phyloP scores from a whole-genome alignment of 2,113 vertebrate genomes.

The Xerus inauris region DNA sequence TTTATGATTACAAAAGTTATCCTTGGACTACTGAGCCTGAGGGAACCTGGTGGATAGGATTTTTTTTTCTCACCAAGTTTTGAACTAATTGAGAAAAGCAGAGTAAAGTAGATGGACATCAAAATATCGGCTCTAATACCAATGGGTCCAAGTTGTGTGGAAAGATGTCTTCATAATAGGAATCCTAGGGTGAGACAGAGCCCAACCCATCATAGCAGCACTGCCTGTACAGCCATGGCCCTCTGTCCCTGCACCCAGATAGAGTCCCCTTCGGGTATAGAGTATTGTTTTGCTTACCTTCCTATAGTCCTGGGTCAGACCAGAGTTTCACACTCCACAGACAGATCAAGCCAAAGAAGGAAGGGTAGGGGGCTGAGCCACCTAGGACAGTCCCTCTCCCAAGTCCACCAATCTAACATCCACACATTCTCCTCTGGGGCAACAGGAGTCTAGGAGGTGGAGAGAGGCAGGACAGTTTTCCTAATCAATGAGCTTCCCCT shows the following conservation, averaged over 20 bases:
- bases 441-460: not conserved
- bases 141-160: not conserved
- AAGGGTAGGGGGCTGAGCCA: too few species aligned
- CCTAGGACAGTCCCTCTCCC: not conserved
- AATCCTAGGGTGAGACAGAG: not conserved
- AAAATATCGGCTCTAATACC: not conserved
- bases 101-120: not conserved
- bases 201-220: not conserved
- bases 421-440: not conserved
- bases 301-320: not conserved
- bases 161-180: not conserved
- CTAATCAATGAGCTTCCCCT: not conserved
- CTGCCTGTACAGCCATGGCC: not conserved
- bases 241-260: fast-evolving
- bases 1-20: not conserved
- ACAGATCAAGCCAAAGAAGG: not conserved
- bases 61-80: not conserved
- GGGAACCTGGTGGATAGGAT: not conserved
- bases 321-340: not conserved
- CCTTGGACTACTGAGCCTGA: not conserved
- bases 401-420: not conserved
- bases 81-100: not conserved
- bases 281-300: not conserved
- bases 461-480: not conserved
- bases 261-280: fast-evolving